Evolutionary conservation across 2,113 vertebrate genomes (phyloP), one percentile per base, ranked within the genome.

Genomic region (Trinectes maculatus): DNA sequence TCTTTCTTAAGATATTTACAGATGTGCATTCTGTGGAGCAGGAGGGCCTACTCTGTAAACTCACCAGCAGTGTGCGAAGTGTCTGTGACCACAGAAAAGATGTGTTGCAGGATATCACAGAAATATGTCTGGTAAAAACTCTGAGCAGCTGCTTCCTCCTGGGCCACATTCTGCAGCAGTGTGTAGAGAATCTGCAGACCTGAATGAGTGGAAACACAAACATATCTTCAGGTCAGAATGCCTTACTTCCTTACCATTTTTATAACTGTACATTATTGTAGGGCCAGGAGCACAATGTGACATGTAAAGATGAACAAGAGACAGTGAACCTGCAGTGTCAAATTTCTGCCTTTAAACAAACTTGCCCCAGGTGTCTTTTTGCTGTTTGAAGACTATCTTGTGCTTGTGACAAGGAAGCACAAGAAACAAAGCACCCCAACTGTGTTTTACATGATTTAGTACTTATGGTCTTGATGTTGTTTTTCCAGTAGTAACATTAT

Each of bases 41-140:
- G n/a, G n/a, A n/a, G n/a, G n/a, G 18, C 19, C 18, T 58, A 12
- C 5, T 43, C 6, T 6, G 28, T 25, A 0, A 33, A 42, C 85
- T 84, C 58, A 99, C 98, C 98, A 21, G 98, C 98, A 26, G 98
- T 99, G 85, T 99, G 98, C 3, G 98, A 99, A 8, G 98, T 99
- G 87, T 99, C 97, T 0, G 97, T 99, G 86, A 99, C 97, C 83
- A 99, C 98, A 0, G 98, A 99, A 89, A 99, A 98, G 80, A 98
- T 98, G 89, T 99, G 98, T 67, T 99, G 98, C 51, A 99, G 93
- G 80, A 99, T 96, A 46, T 99, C 98, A 16, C 97, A 99, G 90
- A 99, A 98, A 34, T 98, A 99, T 0, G 98, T 99, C 83, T 99
- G 98, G 84, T 99, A 99, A 85, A 99, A 99, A 77, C 98, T 99